These are phyloP conservation scores for Nicator chloris DNA, from an alignment of 2,113 vertebrate genomes.

Conservation along the genomic window DNA sequence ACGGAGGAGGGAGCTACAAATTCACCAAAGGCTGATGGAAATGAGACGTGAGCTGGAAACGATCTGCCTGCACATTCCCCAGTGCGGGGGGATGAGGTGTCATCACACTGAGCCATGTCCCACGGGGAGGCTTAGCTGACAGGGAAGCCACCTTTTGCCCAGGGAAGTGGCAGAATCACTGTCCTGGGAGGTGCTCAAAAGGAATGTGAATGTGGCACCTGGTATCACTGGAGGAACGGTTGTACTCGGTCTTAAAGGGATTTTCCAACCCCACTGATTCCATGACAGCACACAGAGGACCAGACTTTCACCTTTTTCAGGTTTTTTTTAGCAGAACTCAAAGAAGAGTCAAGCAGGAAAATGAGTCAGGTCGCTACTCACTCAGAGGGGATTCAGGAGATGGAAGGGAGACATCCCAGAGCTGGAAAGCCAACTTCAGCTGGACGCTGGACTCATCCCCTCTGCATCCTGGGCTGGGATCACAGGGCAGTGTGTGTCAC, in stretches of 20 bases:
- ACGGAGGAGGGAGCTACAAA: background rate
- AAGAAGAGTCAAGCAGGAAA: background rate
- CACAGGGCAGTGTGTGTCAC: accelerated
- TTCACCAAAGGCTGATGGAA: background rate
- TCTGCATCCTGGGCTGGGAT: background rate
- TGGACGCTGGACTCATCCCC: background rate
- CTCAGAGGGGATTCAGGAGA: background rate
- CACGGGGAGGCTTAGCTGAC: accelerated
- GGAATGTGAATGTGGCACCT: background rate
- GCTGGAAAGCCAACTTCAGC: background rate
- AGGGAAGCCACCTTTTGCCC: background rate
- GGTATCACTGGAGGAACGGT: background rate
- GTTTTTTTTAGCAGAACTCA: too few species aligned
- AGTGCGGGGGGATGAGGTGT: accelerated
- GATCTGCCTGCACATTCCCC: accelerated
- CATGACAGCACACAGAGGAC: accelerated
- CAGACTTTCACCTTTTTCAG: background rate
- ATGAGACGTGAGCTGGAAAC: background rate
- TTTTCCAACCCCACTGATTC: background rate
- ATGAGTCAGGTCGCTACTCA: accelerated
- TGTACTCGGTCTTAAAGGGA: background rate
- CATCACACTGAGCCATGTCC: background rate
- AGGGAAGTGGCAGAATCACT: background rate
- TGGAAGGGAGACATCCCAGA: background rate
- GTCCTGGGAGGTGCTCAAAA: background rate